Base-by-base conservation (phyloP, 2,797 vertebrate species). In the Parotocinclus haroldoi region DNA sequence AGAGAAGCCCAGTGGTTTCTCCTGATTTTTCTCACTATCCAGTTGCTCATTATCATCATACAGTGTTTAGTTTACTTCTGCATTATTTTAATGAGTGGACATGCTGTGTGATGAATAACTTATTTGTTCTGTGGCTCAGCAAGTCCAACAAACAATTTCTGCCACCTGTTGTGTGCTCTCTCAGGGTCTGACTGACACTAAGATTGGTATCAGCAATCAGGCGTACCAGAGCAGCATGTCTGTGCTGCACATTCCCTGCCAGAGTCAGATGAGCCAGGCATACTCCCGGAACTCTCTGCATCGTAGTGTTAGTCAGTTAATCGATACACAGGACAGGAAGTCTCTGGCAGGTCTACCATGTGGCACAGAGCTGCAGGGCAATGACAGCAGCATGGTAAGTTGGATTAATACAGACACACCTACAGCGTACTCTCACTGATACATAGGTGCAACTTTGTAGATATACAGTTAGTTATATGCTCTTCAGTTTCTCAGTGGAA, bases 301-400 rank as follows among this genome's bases (percentile, higher is more conserved):
- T 37, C 91, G 90, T 68, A 98, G 96, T 0, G 85, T 93, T 81
- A 98, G 94, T 78, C 95, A 98, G 78, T 90, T 96, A 66, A 89
- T 95, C 7, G 84, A 85, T 60, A 74, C 81, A 16, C 86, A 85
- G 0, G 89, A 97, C 83, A 92, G 91, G 78, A 97, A 95, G 78
- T 90, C 90, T 13, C 71, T 92, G 58, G 70, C 65, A 4, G 92
- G 92, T 13, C 82, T 90, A 0, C 85, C 91, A 14, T 98, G 94
- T 94, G 93, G 95, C 69, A 84, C 91, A 40, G 81, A 88, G 63
- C 39, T 87, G 74, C 83, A 89, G 53, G 91, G 89, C 61, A 91
- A 92, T 4, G 90, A 91, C 50, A 84, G 86, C 7, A 77, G 92
- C 68, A 81, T 92, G 92, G 93, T 94, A 81, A 92, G 79, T 40